Percentiles rank a stretch among this genome's conserved stretches.
These are phyloP conservation scores for Hemicordylus capensis DNA, from an alignment of 2,113 vertebrate genomes.

Conservation along the genomic window DNA sequence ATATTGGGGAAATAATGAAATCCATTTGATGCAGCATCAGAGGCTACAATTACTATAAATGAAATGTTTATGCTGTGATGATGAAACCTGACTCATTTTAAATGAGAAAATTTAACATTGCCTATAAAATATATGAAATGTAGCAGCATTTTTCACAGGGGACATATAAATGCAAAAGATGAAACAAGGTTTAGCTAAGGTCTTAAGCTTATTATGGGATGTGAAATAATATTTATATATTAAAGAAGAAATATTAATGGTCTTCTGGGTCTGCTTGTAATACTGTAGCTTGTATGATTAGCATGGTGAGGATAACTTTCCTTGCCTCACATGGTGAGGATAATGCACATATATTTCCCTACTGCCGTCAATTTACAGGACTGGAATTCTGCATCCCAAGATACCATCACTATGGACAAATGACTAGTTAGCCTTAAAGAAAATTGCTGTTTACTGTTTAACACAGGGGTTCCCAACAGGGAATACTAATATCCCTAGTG, in stretches of 20 bases:
- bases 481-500: too few relatives aligned
- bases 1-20: constrained; percentile 7
- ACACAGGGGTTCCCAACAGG: too few relatives aligned
- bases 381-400: background rate
- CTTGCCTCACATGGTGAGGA: background rate
- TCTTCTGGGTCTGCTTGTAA: constrained; percentile 32
- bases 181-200: constrained; percentile 24
- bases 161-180: constrained; percentile 21
- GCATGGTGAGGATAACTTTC: constrained; percentile 27
- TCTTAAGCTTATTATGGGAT: constrained; percentile 35
- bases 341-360: background rate
- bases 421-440: too few relatives aligned
- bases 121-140: constrained; percentile 42
- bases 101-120: constrained; percentile 33
- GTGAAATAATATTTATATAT: constrained; percentile 12
- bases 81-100: constrained; percentile 31
- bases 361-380: background rate
- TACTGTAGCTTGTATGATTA: constrained; percentile 23
- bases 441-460: too few relatives aligned
- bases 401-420: background rate
- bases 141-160: constrained; percentile 18
- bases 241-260: constrained; percentile 13
- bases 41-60: constrained; percentile 16
- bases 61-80: constrained; percentile 34
- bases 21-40: constrained; percentile 24